These are phyloP conservation scores for Protomyctophum bolini DNA, from an alignment of 2,113 vertebrate species.

Conservation along the genomic window DNA sequence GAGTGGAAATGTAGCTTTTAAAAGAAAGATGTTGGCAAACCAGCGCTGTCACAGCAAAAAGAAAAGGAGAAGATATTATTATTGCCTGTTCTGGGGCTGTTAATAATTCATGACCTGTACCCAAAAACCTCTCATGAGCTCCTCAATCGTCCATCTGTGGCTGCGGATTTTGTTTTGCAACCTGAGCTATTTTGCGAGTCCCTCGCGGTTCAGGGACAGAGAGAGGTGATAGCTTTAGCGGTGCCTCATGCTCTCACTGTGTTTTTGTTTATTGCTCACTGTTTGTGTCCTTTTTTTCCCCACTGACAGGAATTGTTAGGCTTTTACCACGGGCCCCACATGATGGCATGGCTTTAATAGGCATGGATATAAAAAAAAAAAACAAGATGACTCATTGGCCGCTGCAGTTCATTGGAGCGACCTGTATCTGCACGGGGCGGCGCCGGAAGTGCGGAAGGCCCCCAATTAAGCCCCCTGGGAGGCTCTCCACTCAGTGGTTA, in stretches of 20 bases:
- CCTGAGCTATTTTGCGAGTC: neutral
- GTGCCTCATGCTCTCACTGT: slow-evolving; percentile 6
- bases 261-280: slow-evolving; percentile 13
- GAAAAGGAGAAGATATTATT: no score
- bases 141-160: slow-evolving; percentile 12
- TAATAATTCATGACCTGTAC: slow-evolving; percentile 61
- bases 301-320: slow-evolving; percentile 51
- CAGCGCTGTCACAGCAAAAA: slow-evolving; percentile 36
- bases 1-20: slow-evolving; percentile 17
- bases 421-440: no score
- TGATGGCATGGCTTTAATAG: slow-evolving; percentile 57
- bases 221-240: neutral
- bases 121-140: slow-evolving; percentile 42
- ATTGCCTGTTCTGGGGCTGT: slow-evolving; percentile 16
- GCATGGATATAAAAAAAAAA: no score
- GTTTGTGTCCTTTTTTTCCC: slow-evolving; percentile 48
- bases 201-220: neutral
- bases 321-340: slow-evolving; percentile 52
- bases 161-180: neutral
- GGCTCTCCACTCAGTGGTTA: slow-evolving; percentile 12
- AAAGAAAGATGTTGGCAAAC: slow-evolving; percentile 49
- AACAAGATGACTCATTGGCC: no score
- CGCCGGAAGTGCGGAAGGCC: no score
- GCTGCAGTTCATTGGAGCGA: no score
- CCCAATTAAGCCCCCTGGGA: no score